These are phyloP conservation scores for Netelia virgata DNA, from an alignment of 2,888 invertebrate genomes.

Conservation along the genomic window DNA sequence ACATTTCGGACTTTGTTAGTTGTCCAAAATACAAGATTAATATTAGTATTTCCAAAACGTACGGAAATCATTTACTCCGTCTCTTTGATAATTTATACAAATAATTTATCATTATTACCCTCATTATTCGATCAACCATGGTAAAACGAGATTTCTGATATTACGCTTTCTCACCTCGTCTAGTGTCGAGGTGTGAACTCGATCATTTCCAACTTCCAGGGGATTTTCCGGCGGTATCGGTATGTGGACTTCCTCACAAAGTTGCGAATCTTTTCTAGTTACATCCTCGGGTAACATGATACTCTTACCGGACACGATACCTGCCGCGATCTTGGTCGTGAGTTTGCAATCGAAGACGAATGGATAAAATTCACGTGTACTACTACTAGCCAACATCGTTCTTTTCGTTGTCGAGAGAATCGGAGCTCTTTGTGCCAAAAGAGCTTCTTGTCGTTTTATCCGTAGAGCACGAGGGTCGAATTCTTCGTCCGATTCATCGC, in stretches of 20 bases:
- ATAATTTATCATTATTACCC: no score
- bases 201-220: conserved; percentile 88
- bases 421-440: conserved; percentile 85
- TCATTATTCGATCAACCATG: not conserved
- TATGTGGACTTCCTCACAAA: conserved; percentile 95
- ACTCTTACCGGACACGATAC: conserved; percentile 92
- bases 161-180: conserved; percentile 86
- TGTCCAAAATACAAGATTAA: no score
- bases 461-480: conserved; percentile 86
- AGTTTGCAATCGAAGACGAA: conserved; percentile 94
- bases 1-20: no score
- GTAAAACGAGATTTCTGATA: not conserved
- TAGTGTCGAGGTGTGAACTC: conserved; percentile 88
- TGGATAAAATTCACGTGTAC: conserved; percentile 89
- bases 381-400: conserved; percentile 73
- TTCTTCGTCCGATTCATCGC: conserved; percentile 84
- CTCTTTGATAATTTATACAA: no score
- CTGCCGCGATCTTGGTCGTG: conserved; percentile 89
- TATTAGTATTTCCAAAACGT: no score
- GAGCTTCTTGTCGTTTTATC: conserved; percentile 85
- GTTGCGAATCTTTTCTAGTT: conserved; percentile 89
- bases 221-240: conserved; percentile 89
- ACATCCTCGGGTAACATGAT: conserved; percentile 93
- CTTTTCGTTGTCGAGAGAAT: conserved; percentile 84
- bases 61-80: no score